Percentiles rank a stretch among this genome's conserved stretches.
Conservation (phyloP, 2,113 vertebrate species). For the Xyliphius kryptos region DNA sequence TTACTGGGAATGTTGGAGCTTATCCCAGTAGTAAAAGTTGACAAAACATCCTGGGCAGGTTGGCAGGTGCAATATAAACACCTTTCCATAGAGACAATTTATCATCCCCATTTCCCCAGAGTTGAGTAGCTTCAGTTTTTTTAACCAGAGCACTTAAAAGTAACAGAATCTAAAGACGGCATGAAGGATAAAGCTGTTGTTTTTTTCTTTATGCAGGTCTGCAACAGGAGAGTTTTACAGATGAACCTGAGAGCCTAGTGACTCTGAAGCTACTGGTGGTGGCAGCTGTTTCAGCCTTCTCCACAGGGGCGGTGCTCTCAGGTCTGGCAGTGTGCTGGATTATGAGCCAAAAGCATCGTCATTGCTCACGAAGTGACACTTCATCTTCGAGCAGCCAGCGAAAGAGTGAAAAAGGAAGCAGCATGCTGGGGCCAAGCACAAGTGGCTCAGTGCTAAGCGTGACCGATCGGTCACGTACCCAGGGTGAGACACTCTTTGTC, state of each 20-base stretch:
- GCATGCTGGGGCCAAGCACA: constrained; percentile 74
- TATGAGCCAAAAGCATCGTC: constrained; percentile 83
- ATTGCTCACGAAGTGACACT: constrained; percentile 55
- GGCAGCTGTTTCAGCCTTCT: constrained; percentile 89
- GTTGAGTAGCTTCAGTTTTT: no score
- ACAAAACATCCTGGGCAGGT: no score
- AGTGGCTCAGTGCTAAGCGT: constrained; percentile 87
- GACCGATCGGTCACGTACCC: constrained; percentile 60
- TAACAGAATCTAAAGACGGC: no score
- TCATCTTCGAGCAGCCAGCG: constrained; percentile 70
- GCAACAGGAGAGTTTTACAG: constrained; percentile 83
- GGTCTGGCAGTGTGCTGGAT: constrained; percentile 95
- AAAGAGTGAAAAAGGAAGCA: constrained; percentile 74
- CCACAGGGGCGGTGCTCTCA: constrained; percentile 87
- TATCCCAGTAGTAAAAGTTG: no score
- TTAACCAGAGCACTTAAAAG: no score
- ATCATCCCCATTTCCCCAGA: no score
- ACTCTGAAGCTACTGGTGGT: constrained; percentile 91
- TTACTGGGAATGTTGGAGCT: no score
- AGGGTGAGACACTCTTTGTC: constrained; percentile 74
- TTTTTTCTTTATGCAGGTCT: constrained; percentile 63
- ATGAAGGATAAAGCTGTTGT: not conserved
- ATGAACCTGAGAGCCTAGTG: constrained; percentile 86
- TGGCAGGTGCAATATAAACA: no score
- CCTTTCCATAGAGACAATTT: no score